Evolutionary conservation across 2,888 invertebrate species (phyloP).

Genomic region (Merodon equestris): DNA sequence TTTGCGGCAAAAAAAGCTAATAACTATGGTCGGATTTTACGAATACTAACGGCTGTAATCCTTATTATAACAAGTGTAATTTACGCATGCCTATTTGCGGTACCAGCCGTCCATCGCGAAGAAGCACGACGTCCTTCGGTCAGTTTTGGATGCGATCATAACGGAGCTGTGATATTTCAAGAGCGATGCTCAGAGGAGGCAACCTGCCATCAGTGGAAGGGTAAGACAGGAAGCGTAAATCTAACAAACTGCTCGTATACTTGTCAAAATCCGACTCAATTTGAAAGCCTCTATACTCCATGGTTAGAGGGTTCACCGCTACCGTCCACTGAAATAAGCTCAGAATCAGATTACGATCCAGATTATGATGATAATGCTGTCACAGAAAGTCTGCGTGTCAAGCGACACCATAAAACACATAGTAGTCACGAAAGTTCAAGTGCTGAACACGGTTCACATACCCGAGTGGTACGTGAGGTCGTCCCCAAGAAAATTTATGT

Average conservation of each 20-base stretch:
- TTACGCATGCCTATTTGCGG: conserved; percentile 84
- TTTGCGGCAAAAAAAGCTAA: conserved; percentile 77
- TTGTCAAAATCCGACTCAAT: conserved; percentile 80
- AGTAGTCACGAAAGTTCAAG: conserved; percentile 70
- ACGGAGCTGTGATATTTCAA: conserved; percentile 86
- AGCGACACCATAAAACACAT: conserved; percentile 70
- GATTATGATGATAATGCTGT: conserved; percentile 76
- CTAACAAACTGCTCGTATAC: conserved; percentile 86
- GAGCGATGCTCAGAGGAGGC: conserved; percentile 85
- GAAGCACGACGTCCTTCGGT: conserved; percentile 82
- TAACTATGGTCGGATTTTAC: conserved; percentile 82
- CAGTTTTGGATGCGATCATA: conserved; percentile 85
- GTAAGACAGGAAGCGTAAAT: conserved; percentile 83
- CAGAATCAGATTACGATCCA: conserved; percentile 78
- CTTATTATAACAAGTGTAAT: conserved; percentile 85
- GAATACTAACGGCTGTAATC: conserved; percentile 84
- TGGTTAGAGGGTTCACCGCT: conserved; percentile 75
- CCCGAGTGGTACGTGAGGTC: conserved; percentile 69
- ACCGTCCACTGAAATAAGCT: conserved; percentile 76
- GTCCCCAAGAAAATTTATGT: conserved; percentile 75
- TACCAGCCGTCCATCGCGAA: conserved; percentile 84
- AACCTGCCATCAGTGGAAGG: conserved; percentile 85
- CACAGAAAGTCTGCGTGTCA: conserved; percentile 73
- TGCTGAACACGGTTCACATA: conserved; percentile 52
- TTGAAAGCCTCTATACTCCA: conserved; percentile 76